Evolutionary conservation across 2,113 vertebrate genomes (phyloP).

Genomic region (Oceanodroma tethys): DNA sequence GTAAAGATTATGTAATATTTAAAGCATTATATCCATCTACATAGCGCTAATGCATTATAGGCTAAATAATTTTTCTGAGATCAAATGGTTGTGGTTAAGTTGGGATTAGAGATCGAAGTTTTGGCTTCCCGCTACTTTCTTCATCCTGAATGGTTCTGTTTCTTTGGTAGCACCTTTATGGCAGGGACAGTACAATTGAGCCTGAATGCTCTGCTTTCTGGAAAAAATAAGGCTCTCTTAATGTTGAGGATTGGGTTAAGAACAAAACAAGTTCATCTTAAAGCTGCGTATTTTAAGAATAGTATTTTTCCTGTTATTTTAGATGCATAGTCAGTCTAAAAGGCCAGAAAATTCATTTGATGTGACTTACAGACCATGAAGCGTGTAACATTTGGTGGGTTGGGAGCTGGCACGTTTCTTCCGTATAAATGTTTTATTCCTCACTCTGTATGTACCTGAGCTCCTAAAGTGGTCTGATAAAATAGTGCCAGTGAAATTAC

Average conservation of each 20-base stretch:
- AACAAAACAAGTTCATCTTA: neutral
- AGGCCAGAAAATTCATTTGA: neutral
- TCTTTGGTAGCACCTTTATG: neutral
- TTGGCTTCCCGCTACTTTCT: neutral
- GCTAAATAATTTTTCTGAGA: neutral
- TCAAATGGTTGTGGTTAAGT: neutral
- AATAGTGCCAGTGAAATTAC: neutral
- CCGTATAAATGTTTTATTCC: neutral
- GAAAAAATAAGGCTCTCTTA: neutral
- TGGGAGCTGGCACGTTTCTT: neutral
- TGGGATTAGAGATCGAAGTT: neutral
- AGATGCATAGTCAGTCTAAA: neutral
- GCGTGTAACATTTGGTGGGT: rapidly evolving
- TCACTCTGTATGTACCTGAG: neutral
- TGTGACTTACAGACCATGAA: neutral
- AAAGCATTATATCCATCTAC: neutral
- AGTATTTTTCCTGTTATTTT: neutral
- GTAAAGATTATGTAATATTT: neutral
- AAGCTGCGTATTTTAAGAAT: neutral
- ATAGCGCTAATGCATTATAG: neutral
- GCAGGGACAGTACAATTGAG: neutral
- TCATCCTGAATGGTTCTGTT: neutral
- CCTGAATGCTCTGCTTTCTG: neutral
- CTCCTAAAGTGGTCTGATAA: neutral
- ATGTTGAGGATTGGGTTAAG: neutral